Evolutionary conservation across 2,888 invertebrate genomes (phyloP).

Genomic region (Cantharis rufa): DNA sequence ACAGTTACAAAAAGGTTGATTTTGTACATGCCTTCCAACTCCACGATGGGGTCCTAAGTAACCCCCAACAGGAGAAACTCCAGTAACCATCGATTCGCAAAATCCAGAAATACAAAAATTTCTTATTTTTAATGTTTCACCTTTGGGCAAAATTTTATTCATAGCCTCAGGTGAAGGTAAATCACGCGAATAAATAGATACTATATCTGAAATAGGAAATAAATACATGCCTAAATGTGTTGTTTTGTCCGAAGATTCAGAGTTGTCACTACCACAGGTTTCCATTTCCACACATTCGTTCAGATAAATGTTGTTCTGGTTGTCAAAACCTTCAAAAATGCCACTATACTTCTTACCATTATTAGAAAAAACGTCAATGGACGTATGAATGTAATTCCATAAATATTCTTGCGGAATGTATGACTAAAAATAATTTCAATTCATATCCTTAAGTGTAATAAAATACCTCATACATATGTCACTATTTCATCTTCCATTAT

Average conservation of each 20-base stretch:
- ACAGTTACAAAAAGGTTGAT: not conserved
- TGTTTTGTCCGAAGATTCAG: no score
- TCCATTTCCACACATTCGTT: not conserved
- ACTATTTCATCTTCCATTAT: not conserved
- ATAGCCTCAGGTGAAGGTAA: not conserved
- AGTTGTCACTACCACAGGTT: not conserved
- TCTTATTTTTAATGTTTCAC: not conserved
- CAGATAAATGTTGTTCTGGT: not conserved
- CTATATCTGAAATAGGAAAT: not conserved
- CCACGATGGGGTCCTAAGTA: not conserved
- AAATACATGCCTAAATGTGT: not conserved
- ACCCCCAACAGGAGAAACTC: not conserved
- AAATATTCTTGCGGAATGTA: not conserved
- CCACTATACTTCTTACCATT: not conserved
- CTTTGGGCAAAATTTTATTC: not conserved
- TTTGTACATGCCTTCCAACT: not conserved
- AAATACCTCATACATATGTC: not conserved
- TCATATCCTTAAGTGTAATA: not conserved
- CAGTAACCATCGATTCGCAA: not conserved
- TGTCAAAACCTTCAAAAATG: not conserved
- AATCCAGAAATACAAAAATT: not conserved
- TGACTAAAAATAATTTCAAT: not conserved
- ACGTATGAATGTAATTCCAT: not conserved
- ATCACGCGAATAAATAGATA: not conserved
- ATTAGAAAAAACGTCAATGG: not conserved